A percentile compares a stretch with the other conserved stretches of the same genome.
phyloP scores from a whole-genome alignment of 2,113 vertebrate species.

The Tetrax tetrax region DNA sequence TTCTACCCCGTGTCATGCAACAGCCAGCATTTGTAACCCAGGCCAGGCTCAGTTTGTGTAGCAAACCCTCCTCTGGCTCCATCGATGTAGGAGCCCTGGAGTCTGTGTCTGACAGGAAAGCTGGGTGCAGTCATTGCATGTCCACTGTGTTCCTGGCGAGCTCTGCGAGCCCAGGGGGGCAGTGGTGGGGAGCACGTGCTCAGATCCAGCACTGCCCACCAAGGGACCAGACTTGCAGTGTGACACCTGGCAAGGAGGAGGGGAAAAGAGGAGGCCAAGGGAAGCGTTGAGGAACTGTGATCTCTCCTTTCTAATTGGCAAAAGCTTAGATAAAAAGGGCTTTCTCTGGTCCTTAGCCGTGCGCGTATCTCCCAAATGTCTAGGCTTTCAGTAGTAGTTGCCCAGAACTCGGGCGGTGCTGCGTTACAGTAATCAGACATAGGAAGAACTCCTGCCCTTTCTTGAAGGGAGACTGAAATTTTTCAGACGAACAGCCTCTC shows the following conservation, averaged over 20 bases:
- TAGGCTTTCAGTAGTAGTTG: background rate
- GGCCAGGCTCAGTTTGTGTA: conserved; percentile 35
- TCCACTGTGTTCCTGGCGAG: background rate
- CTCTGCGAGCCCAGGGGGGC: background rate
- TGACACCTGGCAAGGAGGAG: background rate
- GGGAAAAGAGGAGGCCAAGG: background rate
- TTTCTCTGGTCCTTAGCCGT: background rate
- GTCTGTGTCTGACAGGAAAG: background rate
- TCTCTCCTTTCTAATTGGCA: background rate
- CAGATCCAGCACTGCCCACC: background rate
- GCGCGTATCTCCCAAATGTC: background rate
- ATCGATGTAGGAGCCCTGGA: background rate
- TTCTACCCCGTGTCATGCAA: conserved; percentile 33
- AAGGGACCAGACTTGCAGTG: background rate
- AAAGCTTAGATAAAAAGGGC: background rate
- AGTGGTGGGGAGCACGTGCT: background rate
- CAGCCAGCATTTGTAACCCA: conserved; percentile 52
- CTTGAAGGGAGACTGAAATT: background rate
- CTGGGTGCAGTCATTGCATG: background rate
- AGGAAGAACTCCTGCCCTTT: background rate
- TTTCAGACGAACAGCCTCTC: background rate
- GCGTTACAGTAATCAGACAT: background rate
- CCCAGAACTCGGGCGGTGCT: background rate
- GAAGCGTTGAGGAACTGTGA: rapidly evolving
- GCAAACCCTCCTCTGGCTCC: conserved; percentile 16